A percentile compares a stretch with the other conserved stretches of the same genome.
These are phyloP conservation scores for Galleria mellonella DNA, from an alignment of 1,140 invertebrate genomes.

Conservation along the genomic window DNA sequence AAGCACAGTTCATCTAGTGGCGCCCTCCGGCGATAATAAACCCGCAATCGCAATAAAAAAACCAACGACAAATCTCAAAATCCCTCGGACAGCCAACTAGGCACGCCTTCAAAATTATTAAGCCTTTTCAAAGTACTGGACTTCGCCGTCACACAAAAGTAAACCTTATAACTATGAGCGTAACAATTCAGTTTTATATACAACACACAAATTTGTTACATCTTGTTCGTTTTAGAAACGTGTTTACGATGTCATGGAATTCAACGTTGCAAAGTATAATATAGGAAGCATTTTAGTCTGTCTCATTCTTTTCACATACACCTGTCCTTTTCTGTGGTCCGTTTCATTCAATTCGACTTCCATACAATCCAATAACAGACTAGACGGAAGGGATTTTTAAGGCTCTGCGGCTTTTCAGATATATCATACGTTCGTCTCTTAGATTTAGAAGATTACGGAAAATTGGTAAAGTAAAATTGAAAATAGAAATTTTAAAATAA, in stretches of 20 bases:
- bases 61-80: constrained; percentile 61
- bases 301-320: constrained; percentile 27
- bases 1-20: constrained; percentile 48
- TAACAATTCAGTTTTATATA: constrained; percentile 13
- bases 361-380: constrained; percentile 55
- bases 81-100: constrained; percentile 61
- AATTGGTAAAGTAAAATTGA: constrained; percentile 24
- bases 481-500: too few species aligned
- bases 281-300: constrained; percentile 20
- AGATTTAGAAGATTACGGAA: constrained; percentile 28
- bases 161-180: constrained; percentile 10
- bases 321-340: constrained; percentile 35
- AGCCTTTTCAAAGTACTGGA: constrained; percentile 42
- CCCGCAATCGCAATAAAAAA: constrained; percentile 65
- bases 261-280: constrained; percentile 59
- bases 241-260: constrained; percentile 65
- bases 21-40: constrained; percentile 55
- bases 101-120: constrained; percentile 71
- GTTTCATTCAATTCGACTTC: constrained; percentile 46
- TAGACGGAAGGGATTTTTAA: constrained; percentile 47
- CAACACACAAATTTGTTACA: constrained; percentile 13
- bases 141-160: constrained; percentile 9
- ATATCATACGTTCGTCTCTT: constrained; percentile 36
- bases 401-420: constrained; percentile 27
- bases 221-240: constrained; percentile 39